phyloP scores from a whole-genome alignment of 2,113 vertebrate species.

The Collichthys lucidus region DNA sequence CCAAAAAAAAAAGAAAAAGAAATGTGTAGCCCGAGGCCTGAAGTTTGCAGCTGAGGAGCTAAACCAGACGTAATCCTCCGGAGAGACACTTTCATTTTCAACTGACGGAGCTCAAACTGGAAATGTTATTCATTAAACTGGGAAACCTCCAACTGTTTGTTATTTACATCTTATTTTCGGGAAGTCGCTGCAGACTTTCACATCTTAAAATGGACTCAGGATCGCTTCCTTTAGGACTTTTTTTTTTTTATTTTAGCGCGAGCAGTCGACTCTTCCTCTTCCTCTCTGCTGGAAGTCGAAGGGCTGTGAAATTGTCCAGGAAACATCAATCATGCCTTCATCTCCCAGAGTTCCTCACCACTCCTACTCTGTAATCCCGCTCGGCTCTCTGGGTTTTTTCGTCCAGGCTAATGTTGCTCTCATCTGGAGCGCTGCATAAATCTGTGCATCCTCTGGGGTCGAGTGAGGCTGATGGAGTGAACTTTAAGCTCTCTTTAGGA shows the following conservation, averaged over 20 bases:
- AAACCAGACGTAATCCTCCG: neutral
- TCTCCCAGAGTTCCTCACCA: neutral
- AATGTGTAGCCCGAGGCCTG: no score
- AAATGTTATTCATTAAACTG: slow-evolving; percentile 3
- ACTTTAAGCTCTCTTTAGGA: slow-evolving; percentile 17
- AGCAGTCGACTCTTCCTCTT: slow-evolving; percentile 3
- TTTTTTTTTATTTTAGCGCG: neutral
- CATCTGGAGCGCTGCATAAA: slow-evolving; percentile 42
- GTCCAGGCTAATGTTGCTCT: slow-evolving; percentile 25
- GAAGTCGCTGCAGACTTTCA: neutral
- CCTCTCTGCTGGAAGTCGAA: slow-evolving; percentile 57
- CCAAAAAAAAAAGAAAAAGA: no score
- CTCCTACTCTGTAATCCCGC: neutral
- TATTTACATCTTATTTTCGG: slow-evolving; percentile 5
- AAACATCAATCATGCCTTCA: slow-evolving; percentile 70
- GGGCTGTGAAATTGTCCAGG: slow-evolving; percentile 68
- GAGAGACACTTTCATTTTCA: neutral
- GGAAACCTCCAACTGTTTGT: neutral
- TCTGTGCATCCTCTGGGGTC: slow-evolving; percentile 40
- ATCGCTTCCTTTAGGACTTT: slow-evolving; percentile 14
- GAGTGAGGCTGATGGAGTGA: slow-evolving; percentile 51
- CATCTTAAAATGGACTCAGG: neutral
- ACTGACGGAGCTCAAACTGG: neutral
- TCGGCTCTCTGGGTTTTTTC: neutral
- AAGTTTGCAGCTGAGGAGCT: neutral